Evolutionary conservation across 2,113 vertebrate genomes (phyloP).

Genomic region (Poeciliopsis prolifica): DNA sequence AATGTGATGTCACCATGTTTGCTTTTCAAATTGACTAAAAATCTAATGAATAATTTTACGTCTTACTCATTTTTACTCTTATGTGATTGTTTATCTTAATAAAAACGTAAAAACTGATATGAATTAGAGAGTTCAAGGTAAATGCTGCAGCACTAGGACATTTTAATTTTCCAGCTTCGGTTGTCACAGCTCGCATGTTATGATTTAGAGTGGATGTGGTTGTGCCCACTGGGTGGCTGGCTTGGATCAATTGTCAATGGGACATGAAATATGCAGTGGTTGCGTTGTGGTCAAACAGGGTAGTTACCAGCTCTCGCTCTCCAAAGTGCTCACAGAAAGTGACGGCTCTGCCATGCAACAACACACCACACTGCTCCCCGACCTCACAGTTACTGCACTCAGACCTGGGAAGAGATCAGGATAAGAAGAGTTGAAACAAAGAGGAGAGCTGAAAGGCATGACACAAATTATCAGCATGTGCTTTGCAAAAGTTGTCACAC

Average conservation of each 20-base stretch:
- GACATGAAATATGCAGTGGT: conserved; percentile 43
- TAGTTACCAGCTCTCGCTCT: conserved; percentile 91
- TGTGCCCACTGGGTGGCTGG: conserved; percentile 36
- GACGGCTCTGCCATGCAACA: conserved; percentile 91
- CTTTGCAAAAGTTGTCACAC: not conserved
- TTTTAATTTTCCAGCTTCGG: conserved; percentile 1
- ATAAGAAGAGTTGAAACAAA: not conserved
- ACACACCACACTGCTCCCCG: conserved; percentile 90
- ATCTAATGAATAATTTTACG: too few relatives aligned
- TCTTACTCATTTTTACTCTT: not conserved
- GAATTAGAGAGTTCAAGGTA: not conserved
- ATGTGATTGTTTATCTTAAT: not conserved
- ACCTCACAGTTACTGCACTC: conserved; percentile 91
- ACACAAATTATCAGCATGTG: not conserved
- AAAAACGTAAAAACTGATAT: not conserved
- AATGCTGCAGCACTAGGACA: not conserved
- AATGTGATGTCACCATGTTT: not conserved
- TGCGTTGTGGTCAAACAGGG: conserved; percentile 46
- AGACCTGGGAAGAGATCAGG: conserved; percentile 77
- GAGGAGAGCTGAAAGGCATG: too few relatives aligned
- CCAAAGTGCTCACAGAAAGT: conserved; percentile 95
- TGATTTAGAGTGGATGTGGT: conserved; percentile 33
- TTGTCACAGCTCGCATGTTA: conserved; percentile 12
- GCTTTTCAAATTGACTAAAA: not conserved
- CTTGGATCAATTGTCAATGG: conserved; percentile 41